Evolutionary conservation across 1,140 invertebrate genomes (phyloP).

Genomic region (Cotesia chilonis): DNA sequence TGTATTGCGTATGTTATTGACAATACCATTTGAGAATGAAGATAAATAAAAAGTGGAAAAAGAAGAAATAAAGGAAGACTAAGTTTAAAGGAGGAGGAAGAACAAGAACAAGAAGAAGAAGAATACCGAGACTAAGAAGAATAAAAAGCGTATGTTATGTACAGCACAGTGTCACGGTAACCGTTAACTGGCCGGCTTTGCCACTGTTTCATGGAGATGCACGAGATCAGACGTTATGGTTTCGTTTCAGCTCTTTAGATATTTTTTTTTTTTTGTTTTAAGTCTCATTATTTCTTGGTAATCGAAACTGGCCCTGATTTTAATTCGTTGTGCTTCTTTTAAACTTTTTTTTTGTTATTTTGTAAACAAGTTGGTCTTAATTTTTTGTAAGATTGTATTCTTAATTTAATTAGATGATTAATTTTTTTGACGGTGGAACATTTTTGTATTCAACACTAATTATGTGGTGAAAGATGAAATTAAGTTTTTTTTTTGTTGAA

Average conservation of each 20-base stretch:
- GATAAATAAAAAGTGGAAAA: too few relatives aligned
- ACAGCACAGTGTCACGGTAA: constrained; percentile 35
- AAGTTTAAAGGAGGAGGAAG: neutral
- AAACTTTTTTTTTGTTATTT: neutral
- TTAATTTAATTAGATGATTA: too few relatives aligned
- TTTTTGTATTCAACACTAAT: too few relatives aligned
- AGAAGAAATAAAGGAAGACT: too few relatives aligned
- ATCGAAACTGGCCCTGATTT: neutral
- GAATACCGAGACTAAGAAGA: neutral
- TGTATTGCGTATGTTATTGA: constrained; percentile 27
- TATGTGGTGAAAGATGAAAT: too few relatives aligned
- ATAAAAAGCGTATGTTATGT: neutral
- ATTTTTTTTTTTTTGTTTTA: constrained; percentile 1
- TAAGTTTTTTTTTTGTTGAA: too few relatives aligned
- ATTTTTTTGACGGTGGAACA: too few relatives aligned
- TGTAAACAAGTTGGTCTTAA: too few relatives aligned
- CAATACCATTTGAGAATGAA: constrained; percentile 36
- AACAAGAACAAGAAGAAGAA: neutral
- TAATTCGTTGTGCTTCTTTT: neutral
- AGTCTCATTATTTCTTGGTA: constrained; percentile 1
- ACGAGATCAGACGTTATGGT: constrained; percentile 31
- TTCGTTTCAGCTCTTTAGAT: constrained; percentile 14
- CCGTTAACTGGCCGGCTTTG: constrained; percentile 60
- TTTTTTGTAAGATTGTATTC: too few relatives aligned
- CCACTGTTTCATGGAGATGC: constrained; percentile 47